Evolutionary conservation across 2,113 vertebrate genomes (phyloP), one percentile per base, ranked within the genome.

Genomic region (Nothocercus nigrocapillus): DNA sequence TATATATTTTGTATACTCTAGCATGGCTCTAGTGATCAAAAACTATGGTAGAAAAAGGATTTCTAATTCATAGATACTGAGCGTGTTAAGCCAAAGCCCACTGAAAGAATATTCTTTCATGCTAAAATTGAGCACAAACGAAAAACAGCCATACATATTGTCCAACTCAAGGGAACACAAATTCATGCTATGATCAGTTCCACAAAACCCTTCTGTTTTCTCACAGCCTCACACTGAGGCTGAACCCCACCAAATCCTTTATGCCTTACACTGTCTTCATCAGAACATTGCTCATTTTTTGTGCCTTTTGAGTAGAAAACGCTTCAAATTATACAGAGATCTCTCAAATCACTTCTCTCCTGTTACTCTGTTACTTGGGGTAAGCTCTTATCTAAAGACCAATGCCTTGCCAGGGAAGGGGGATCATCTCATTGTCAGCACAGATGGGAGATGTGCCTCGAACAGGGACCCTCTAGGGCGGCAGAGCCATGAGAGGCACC

Each of bases 191-290:
- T 7, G 2, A 42, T 16, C n/a, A 36, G 14, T 34, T 79, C 51
- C 62, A 56, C 38, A 82, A 25, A 19, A 67, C 16, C 21, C 28
- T 59, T 72, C n/a, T 72, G 1, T 47, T 90, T 79, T 79, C 70
- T 22, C 47, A 75, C 0, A 0, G 14, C 4, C 32, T 17, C 21
- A 4, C 77, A 8, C 18, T 81, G 5, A 22, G 24, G n/a, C 3
- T 51, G 11, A 27, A 3, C 25, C 53, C 51, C 5, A 66, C 14
- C 24, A 84, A 70, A 30, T 61, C 22, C 28, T 84, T 61, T 84
- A 45, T 82, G 34, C 66, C 42, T 64, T 38, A 15, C 21, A 18
- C 17, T 49, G 58, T 12, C 15, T 3, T 44, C 11, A 11, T 49
- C 22, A 24, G 21, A 49, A 49, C 10, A 49, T 49, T 49, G 49